Evolutionary conservation across 2,888 invertebrate species (phyloP).

Genomic region (Drosophila siamana): DNA sequence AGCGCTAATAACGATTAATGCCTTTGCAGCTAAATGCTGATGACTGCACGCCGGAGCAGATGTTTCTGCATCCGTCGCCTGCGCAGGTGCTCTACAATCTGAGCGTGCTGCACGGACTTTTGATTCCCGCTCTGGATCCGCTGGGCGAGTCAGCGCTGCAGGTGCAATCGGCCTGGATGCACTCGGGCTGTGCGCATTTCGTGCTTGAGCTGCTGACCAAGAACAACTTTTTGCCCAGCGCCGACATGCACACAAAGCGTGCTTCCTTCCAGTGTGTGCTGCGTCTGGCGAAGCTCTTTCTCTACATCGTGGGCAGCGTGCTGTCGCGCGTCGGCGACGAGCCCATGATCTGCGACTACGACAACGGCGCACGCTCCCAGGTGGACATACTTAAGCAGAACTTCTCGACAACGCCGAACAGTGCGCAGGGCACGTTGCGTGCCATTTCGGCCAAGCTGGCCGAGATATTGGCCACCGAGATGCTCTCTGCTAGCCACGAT

Average conservation of each 20-base stretch:
- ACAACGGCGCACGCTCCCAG: constrained; percentile 85
- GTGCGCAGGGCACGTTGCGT: constrained; percentile 93
- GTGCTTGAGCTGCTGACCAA: constrained; percentile 93
- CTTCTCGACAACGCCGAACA: constrained; percentile 91
- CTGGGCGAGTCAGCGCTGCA: constrained; percentile 89
- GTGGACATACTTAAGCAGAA: constrained; percentile 92
- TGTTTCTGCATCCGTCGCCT: constrained; percentile 90
- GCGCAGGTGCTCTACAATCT: constrained; percentile 91
- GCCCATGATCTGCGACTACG: constrained; percentile 86
- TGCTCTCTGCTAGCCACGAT: constrained; percentile 86
- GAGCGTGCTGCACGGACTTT: constrained; percentile 94
- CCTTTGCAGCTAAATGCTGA: constrained; percentile 62
- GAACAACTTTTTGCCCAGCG: constrained; percentile 92
- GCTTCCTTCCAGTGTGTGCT: constrained; percentile 95
- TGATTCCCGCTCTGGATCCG: constrained; percentile 95
- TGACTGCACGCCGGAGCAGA: constrained; percentile 86
- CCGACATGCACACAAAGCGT: constrained; percentile 91
- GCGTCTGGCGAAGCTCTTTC: constrained; percentile 94
- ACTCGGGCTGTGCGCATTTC: constrained; percentile 87
- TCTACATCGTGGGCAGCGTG: constrained; percentile 94
- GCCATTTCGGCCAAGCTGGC: constrained; percentile 94
- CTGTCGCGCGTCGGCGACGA: constrained; percentile 88
- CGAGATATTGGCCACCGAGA: constrained; percentile 91
- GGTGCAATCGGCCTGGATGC: constrained; percentile 88
- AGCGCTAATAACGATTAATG: not conserved